Base-by-base conservation (phyloP, 2,888 invertebrate species). In the Acrobasis consociella region DNA sequence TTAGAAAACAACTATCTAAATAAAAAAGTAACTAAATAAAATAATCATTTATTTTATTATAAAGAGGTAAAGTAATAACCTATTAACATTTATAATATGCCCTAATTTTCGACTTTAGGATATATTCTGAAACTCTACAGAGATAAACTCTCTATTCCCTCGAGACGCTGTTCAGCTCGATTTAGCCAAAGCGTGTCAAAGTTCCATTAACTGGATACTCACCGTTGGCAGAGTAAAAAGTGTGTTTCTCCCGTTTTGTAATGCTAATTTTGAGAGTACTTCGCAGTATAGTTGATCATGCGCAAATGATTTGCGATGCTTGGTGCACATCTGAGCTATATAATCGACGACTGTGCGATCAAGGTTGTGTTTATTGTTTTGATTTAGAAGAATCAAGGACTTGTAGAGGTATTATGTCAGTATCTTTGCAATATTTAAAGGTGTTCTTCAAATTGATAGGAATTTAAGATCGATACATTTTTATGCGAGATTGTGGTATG, bases 271-370 rank as follows among this genome's bases (percentile, higher is more conserved):
- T 63, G 63, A 70, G 65, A 65, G 69, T 65, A 67, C 65, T 62
- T 56, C 64, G 39, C 59, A 59, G 46, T 49, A 63, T 59, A 52
- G 62, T 65, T 80, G 83, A 83, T 86, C 85, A 78, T 72, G 85
- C 85, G 79, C 82, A 72, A 76, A 80, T 76, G 74, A 74, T 80
- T 75, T 75, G 79, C 71, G 76, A 75, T 75, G 83, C 74, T 73
- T 72, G 65, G 69, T 78, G 73, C 76, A 76, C 69, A 71, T 75
- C 77, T 82, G 83, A 70, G 81, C 83, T 74, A 84, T 77, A 74
- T 80, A 78, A 71, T 71, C 78, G 75, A 66, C 72, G 74, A 80
- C 73, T 83, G 83, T 79, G 75, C 78, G 72, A 71, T 60, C 67
- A 72, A 62, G 69, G 65, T 58, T 66, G 55, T 64, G 67, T 65